Conservation (phyloP, 2,113 vertebrate species). For the Melanerpes formicivorus region DNA sequence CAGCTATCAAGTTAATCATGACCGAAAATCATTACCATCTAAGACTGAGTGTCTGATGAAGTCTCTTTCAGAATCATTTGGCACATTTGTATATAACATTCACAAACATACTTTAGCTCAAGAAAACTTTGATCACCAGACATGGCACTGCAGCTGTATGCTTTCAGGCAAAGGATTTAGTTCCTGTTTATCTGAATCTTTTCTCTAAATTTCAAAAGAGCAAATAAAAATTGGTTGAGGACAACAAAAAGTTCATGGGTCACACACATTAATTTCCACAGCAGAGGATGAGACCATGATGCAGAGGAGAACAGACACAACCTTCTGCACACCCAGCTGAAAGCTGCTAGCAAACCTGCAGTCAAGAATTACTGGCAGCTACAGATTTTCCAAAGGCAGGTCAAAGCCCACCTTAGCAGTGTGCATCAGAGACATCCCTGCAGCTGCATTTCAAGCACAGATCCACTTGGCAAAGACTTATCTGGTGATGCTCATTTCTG, state of each 20-base stretch:
- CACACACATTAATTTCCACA: not conserved
- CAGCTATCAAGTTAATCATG: not conserved
- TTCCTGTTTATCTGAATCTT: not conserved
- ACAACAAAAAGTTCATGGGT: not conserved
- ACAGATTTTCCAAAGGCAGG: not conserved
- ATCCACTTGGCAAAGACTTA: not conserved
- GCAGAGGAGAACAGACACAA: not conserved
- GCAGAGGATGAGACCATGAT: not conserved
- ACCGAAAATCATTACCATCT: conserved; percentile 30
- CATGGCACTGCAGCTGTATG: not conserved
- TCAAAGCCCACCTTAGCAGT: not conserved
- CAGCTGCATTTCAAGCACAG: not conserved
- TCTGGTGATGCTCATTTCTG: not conserved
- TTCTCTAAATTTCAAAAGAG: conserved; percentile 1
- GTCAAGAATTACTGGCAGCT: not conserved
- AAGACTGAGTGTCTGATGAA: conserved; percentile 35
- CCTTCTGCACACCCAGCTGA: not conserved
- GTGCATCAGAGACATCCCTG: not conserved
- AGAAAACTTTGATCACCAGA: not conserved
- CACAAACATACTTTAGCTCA: not conserved
- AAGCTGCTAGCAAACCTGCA: not conserved
- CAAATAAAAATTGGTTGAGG: not conserved
- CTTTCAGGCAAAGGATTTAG: not conserved
- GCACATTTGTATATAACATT: not conserved
- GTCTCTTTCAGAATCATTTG: conserved; percentile 1